Evolutionary conservation across 1,140 invertebrate genomes (phyloP), one percentile per base, ranked within the genome.

Genomic region (Nasonia longicornis): DNA sequence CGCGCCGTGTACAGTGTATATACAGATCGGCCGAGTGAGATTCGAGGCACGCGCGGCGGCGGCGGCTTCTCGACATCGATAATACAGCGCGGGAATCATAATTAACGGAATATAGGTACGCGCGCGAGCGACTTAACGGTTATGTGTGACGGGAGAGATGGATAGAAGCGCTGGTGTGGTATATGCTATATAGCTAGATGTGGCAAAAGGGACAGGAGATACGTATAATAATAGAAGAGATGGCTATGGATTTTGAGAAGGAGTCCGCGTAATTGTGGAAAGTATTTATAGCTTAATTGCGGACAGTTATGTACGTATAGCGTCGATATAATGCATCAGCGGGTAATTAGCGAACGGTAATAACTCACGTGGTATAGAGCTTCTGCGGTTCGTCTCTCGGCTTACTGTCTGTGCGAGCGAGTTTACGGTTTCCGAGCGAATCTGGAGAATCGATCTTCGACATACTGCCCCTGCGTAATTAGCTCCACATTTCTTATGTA

Each of bases 11-110:
- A 10, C 45, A 3, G 31, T 11, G 10, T 67, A 38, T 38, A 22
- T n/a, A 42, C 16, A 45, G 52, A 73, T 79, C 31, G 48, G 20
- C 22, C 52, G 31, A 66, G 64, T 16, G 22, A 75, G 42, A 81
- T 81, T 81, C 73, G 38, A 81, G 31, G 73, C 73, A 76, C 74
- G 79, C 73, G 29, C 66, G 63, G 38, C 31, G 31, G n/a, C 31
- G 63, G 38, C 31, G 31, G n/a, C 31, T 26, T 58, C 14, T 48
- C 20, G n/a, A 48, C 78, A 31, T 79, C 58, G 78, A 76, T 81
- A 72, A 81, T 26, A n/a, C 31, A 20, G 16, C 58, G 38, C 58
- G 16, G 38, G 38, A 75, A 75, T 75, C 22, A 76, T 76, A 81
- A 81, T 81, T 71, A 71, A 35, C 45, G 38, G 38, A 75, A 64